Evolutionary conservation across 2,113 vertebrate genomes (phyloP), one percentile per base, ranked within the genome.

Genomic region (Lampris megalopsis): DNA sequence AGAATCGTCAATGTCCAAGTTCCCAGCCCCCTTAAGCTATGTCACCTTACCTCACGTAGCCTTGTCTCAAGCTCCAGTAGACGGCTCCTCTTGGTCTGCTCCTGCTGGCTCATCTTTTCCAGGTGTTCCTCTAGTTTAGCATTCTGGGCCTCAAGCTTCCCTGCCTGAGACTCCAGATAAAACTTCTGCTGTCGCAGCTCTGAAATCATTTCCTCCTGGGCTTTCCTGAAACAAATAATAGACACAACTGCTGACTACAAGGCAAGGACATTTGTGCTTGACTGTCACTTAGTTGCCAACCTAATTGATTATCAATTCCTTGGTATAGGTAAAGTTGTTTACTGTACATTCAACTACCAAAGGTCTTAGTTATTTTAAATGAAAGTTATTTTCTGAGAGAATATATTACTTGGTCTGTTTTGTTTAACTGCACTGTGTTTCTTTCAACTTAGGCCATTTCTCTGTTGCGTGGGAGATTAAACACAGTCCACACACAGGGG

Each of bases 201-300:
- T 64, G 97, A 98, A 87, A 99, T 99, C 98, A 99, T 99, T 90
- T 99, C 98, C 85, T 99, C 98, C 85, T 99, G 98, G 73, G 98
- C 97, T 97, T 99, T 98, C 97, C 98, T 99, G 75, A 54, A 10
- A 80, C 58, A 80, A 72, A 70, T 77, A 3, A 82, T 9, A 83
- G 42, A 79, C 48, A 73, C 2, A 67, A 9, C 71, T 42, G 36
- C 0, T 7, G 0, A 11, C 78, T 70, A 43, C 24, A 73, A n/a
- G 36, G 10, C 5, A 9, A 54, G 53, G 24, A 45, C 43, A 45
- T 45, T 45, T 45, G 43, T 45, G 43, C 43, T 45, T 7, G 7
- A 5, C 7, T 4, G 43, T 45, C 43, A 45, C 1, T 13, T 53
- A 53, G 3, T 11, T 53, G 50, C 24, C 24, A 24, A 53, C 3